phyloP scores from a whole-genome alignment of 2,113 vertebrate genomes.

The Eulemur macaco region DNA sequence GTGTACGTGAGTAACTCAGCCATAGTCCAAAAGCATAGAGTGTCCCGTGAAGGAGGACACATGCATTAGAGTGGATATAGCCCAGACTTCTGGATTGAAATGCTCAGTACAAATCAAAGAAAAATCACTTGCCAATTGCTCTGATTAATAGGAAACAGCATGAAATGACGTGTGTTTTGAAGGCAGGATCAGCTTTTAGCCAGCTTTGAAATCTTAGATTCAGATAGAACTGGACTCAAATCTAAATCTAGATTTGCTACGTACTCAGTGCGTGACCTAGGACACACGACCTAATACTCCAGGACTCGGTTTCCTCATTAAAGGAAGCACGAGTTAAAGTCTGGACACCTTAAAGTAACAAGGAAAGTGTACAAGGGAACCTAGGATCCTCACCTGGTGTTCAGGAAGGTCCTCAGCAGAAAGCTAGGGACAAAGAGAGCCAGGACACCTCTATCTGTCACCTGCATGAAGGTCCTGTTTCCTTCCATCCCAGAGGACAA shows the following conservation, averaged over 20 bases:
- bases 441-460: not conserved
- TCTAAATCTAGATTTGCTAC: not conserved
- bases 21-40: conserved; percentile 39
- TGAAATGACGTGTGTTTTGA: not conserved
- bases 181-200: not conserved
- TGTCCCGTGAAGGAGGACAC: conserved; percentile 5
- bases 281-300: not conserved
- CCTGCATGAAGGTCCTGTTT: not conserved
- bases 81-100: conserved; percentile 34
- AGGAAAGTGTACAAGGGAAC: not conserved
- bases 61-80: conserved; percentile 18
- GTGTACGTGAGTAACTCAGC: not conserved
- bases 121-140: conserved; percentile 33
- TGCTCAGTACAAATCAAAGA: conserved; percentile 59
- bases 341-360: not conserved
- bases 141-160: not conserved
- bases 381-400: not conserved
- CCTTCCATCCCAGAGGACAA: not conserved
- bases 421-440: not conserved
- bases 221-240: not conserved
- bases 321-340: not conserved
- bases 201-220: not conserved
- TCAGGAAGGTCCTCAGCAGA: not conserved
- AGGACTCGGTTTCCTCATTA: not conserved
- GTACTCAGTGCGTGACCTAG: not conserved